These are phyloP conservation scores for Cosmorhoe ocellata DNA, from an alignment of 2,888 invertebrate species.

Conservation along the genomic window DNA sequence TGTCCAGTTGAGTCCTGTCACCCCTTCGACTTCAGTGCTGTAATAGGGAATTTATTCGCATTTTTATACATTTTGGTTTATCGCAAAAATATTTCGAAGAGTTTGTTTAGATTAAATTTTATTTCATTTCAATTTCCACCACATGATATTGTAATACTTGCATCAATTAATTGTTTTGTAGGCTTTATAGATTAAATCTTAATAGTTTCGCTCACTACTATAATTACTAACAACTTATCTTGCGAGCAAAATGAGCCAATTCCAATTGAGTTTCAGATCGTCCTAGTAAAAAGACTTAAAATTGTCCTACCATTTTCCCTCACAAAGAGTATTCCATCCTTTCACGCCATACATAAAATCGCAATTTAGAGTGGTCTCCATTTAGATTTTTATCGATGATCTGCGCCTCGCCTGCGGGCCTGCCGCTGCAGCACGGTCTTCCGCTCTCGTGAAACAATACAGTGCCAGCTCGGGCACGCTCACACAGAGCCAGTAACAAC, in stretches of 20 bases:
- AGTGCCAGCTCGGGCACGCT: not conserved
- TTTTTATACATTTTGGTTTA: not conserved
- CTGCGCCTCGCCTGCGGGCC: constrained; percentile 31
- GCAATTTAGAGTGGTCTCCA: constrained; percentile 50
- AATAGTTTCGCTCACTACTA: too few species aligned
- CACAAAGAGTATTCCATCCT: constrained; percentile 23
- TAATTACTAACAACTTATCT: too few species aligned
- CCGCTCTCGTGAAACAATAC: constrained; percentile 59
- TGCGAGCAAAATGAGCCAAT: too few species aligned
- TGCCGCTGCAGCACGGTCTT: constrained; percentile 40
- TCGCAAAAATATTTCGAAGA: too few species aligned
- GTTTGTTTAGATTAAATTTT: too few species aligned
- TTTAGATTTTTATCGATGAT: constrained; percentile 53
- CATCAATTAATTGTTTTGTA: too few species aligned
- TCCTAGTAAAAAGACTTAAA: not conserved
- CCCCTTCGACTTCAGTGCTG: constrained; percentile 54
- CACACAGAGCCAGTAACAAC: not conserved
- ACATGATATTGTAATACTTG: too few species aligned
- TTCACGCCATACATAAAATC: constrained; percentile 36
- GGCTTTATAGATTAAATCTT: too few species aligned
- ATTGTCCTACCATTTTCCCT: constrained; percentile 21
- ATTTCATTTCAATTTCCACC: too few species aligned
- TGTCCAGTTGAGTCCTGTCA: constrained; percentile 67
- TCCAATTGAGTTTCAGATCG: not conserved
- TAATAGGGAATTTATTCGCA: constrained; percentile 39